phyloP scores from a whole-genome alignment of 2,888 invertebrate species.

The Chironomus riparius region DNA sequence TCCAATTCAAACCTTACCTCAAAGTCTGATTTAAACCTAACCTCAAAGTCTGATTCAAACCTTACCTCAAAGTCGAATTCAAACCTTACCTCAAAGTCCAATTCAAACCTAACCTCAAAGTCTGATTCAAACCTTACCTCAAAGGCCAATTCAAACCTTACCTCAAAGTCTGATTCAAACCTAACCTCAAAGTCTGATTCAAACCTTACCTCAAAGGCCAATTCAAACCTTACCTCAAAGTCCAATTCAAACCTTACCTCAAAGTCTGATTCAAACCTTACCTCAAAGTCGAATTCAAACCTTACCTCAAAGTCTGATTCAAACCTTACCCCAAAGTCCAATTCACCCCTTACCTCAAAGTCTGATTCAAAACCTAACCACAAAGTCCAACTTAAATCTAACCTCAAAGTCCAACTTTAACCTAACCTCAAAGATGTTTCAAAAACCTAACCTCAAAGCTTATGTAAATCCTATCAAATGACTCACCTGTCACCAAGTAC shows the following conservation, averaged over 20 bases:
- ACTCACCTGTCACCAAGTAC: background rate
- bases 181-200: no score
- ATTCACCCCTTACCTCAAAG: background rate
- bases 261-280: no score
- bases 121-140: no score
- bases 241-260: background rate
- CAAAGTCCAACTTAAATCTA: background rate
- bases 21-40: background rate
- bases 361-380: background rate
- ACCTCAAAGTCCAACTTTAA: background rate
- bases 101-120: no score
- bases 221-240: no score
- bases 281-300: no score
- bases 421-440: background rate
- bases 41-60: background rate
- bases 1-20: background rate
- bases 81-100: background rate
- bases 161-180: no score
- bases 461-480: background rate
- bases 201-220: no score
- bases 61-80: background rate
- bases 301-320: background rate
- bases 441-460: background rate
- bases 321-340: background rate
- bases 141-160: no score